phyloP scores from a whole-genome alignment of 2,888 invertebrate species.

The Halictus ligatus region DNA sequence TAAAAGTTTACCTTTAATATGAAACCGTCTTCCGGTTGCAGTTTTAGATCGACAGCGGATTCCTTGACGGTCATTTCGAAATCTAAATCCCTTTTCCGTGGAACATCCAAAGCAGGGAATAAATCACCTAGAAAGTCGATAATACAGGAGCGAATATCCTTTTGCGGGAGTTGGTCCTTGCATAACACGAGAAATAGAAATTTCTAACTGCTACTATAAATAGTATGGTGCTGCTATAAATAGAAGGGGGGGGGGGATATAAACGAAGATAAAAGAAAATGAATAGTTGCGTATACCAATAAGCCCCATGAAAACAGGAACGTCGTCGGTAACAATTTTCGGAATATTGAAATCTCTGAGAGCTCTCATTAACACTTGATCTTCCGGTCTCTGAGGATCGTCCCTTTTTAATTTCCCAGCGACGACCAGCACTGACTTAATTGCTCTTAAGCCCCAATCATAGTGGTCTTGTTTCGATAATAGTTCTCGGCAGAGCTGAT shows the following conservation, averaged over 20 bases:
- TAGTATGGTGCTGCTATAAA: not conserved
- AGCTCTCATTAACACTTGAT: slow-evolving; percentile 97
- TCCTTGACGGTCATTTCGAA: slow-evolving; percentile 93
- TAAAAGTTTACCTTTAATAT: slow-evolving; percentile 92
- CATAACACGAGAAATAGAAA: not conserved
- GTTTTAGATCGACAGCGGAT: slow-evolving; percentile 92
- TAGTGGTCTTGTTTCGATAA: slow-evolving; percentile 98
- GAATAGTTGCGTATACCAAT: slow-evolving; percentile 86
- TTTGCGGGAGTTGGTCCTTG: not conserved
- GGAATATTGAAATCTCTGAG: slow-evolving; percentile 97
- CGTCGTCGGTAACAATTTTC: slow-evolving; percentile 96
- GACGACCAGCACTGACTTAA: slow-evolving; percentile 97
- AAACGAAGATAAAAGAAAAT: not conserved
- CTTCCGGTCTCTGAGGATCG: slow-evolving; percentile 92
- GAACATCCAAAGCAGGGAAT: slow-evolving; percentile 96
- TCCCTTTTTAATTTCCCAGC: slow-evolving; percentile 95
- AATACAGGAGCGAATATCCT: not conserved
- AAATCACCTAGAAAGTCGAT: slow-evolving; percentile 86
- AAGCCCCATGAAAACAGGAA: slow-evolving; percentile 96
- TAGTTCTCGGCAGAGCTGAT: slow-evolving; percentile 94
- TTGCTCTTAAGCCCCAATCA: slow-evolving; percentile 98
- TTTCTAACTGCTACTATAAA: not conserved
- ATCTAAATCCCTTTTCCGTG: slow-evolving; percentile 93
- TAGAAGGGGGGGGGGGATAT: not conserved
- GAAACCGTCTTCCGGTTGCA: slow-evolving; percentile 96